Evolutionary conservation across 2,888 invertebrate genomes (phyloP), one percentile per base, ranked within the genome.

Genomic region (Hemaris fuciformis): DNA sequence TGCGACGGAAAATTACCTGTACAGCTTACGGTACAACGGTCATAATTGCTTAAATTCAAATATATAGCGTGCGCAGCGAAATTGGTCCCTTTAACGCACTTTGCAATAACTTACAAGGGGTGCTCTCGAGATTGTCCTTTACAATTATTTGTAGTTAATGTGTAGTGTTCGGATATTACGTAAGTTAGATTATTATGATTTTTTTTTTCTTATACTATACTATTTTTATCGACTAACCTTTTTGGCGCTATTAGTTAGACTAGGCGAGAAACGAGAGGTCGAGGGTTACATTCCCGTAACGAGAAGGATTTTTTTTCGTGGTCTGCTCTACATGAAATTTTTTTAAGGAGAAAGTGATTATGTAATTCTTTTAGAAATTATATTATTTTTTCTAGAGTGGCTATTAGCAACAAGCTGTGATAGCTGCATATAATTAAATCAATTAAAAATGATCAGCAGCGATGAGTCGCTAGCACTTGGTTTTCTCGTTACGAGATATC

Each of bases 1-100:
- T 78, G 78, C 77, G 73, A 74, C 67, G 81, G 80, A 88, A 89
- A 85, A 87, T 86, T 85, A 79, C 79, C 80, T 80, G 77, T 88
- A 82, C 76, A 67, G 64, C 70, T 68, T 74, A 72, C 68, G 72
- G 65, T 73, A 78, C 71, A 87, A 71, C 74, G 78, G 67, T 25
- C 53, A 60, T 48, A 48, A 48, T 53, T 60, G 53, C 60, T 60
- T 60, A 41, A 23, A 41, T 60, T 53, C 25, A 23, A 60, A 60
- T 38, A 53, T 60, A 48, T 15, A 41, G 42, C 42, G 41, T 53
- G 41, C 25, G n/a, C 41, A 25, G 38, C 6, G 48, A 48, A 86
- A 83, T 80, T 83, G 77, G 84, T 83, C 81, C 81, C 75, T 80
- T 83, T 73, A 76, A 68, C 68, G 76, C 69, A 74, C 80, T 82